phyloP scores from a whole-genome alignment of 35 echinoderm and acorn worm genomes.

The Strongylocentrotus purpuratus region DNA sequence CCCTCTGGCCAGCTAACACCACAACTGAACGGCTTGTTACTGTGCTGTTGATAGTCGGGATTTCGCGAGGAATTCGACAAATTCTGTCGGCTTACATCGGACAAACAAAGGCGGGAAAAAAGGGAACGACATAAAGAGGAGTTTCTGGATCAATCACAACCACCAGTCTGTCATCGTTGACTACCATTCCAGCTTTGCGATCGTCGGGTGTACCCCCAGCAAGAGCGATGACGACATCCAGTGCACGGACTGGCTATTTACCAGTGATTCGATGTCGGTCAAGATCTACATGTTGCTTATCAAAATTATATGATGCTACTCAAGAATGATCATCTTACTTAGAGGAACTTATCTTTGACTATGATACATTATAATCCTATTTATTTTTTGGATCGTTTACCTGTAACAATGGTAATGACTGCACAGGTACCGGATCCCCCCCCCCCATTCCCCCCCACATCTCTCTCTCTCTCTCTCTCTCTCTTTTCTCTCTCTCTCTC shows the following conservation, averaged over 20 bases:
- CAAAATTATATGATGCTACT: not conserved
- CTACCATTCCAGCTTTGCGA: not conserved
- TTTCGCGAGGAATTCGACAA: not conserved
- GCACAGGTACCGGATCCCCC: too few species aligned
- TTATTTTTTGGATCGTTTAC: too few species aligned
- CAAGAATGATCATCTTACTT: not conserved
- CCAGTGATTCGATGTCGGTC: not conserved
- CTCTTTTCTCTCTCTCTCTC: not conserved
- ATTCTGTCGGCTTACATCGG: not conserved
- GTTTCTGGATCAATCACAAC: not conserved
- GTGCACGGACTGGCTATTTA: not conserved
- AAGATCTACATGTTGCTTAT: not conserved
- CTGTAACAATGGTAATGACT: too few species aligned
- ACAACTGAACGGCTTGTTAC: not conserved
- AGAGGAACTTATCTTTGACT: not conserved
- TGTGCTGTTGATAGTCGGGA: not conserved
- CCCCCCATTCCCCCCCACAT: too few species aligned
- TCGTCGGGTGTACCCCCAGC: not conserved
- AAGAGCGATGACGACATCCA: not conserved
- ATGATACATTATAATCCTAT: too few species aligned
- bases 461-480: too few species aligned
- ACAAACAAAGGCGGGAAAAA: not conserved
- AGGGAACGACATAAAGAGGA: not conserved
- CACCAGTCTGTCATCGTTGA: not conserved
- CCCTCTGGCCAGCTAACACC: not conserved